These are phyloP conservation scores for Pionites leucogaster DNA, from an alignment of 2,113 vertebrate genomes.

Conservation along the genomic window DNA sequence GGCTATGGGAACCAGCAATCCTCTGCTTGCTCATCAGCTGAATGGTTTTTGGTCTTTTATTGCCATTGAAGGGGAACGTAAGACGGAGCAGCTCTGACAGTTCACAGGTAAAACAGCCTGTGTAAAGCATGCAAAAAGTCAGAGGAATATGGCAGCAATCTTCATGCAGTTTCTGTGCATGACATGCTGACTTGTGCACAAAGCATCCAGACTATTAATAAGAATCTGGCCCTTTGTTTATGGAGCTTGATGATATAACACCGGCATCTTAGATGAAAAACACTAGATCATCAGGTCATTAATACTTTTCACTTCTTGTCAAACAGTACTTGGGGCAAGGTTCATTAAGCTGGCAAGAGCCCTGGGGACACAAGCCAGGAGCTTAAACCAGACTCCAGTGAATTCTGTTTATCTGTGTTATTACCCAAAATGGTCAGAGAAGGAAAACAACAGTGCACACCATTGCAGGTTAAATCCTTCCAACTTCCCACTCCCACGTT, in stretches of 20 bases:
- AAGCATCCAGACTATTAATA: background rate
- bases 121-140: background rate
- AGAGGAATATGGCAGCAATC: background rate
- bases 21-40: background rate
- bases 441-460: background rate
- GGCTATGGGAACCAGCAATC: background rate
- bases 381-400: slow-evolving; percentile 17
- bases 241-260: background rate
- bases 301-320: slow-evolving; percentile 47
- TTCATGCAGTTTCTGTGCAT: background rate
- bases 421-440: slow-evolving; percentile 30
- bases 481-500: background rate
- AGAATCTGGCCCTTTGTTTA: background rate
- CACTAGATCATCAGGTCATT: background rate
- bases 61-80: background rate
- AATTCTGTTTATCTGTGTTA: background rate
- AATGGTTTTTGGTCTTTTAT: background rate
- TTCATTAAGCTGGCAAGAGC: slow-evolving; percentile 5
- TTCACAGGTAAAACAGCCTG: background rate
- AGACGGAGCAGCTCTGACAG: background rate
- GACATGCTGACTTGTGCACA: background rate
- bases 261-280: background rate
- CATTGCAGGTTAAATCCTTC: background rate
- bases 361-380: background rate
- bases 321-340: slow-evolving; percentile 25